A percentile compares a stretch with the other conserved stretches of the same genome.
These are phyloP conservation scores for Melanotaenia trifasciata DNA, from an alignment of 2,797 vertebrate genomes.

Conservation along the genomic window DNA sequence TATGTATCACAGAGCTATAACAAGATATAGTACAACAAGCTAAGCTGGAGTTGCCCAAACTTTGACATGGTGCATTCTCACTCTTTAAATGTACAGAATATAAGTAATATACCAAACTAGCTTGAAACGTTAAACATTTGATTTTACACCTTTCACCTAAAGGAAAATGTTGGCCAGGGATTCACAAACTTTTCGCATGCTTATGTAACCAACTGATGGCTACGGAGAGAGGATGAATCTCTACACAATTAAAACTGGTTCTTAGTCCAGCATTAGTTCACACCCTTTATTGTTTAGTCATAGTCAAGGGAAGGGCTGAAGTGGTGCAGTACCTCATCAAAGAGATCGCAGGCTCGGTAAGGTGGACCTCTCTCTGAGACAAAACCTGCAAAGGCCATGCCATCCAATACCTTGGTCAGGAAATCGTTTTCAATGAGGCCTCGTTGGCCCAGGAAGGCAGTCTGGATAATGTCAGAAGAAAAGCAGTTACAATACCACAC, in stretches of 20 bases:
- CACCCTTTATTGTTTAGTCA: background rate
- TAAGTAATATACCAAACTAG: background rate
- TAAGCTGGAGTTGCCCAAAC: background rate
- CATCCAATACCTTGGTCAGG: constrained; percentile 96
- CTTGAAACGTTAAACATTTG: background rate
- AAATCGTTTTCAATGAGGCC: constrained; percentile 98
- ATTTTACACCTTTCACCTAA: background rate
- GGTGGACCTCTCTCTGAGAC: constrained; percentile 97
- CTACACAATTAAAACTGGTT: background rate
- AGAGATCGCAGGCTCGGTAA: constrained; percentile 95
- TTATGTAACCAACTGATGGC: background rate
- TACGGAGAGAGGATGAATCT: background rate
- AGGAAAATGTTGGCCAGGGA: background rate
- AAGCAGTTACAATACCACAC: constrained; percentile 60
- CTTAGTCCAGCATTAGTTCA: background rate
- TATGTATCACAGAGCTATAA: too few relatives aligned
- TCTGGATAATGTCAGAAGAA: constrained; percentile 82
- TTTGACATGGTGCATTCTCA: background rate
- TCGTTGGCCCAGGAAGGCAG: constrained; percentile 96
- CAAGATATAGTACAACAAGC: background rate
- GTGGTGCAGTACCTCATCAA: constrained; percentile 90
- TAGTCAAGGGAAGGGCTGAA: background rate
- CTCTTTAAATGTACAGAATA: background rate
- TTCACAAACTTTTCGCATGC: background rate
- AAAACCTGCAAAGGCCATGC: constrained; percentile 99